phyloP scores from a whole-genome alignment of 2,113 vertebrate genomes.

The Dasyornis broadbenti region DNA sequence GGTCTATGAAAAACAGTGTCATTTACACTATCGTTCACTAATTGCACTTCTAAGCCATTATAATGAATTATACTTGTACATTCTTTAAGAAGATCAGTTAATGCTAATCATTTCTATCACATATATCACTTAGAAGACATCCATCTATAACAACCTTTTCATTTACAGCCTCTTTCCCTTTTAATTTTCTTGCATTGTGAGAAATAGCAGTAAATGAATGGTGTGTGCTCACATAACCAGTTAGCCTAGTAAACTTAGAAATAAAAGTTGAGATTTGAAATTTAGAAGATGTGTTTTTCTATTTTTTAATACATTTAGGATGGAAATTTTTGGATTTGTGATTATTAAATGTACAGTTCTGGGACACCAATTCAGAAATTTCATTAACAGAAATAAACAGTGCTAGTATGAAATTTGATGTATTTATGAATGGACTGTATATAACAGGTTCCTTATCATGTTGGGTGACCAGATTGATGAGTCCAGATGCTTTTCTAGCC shows the following conservation, averaged over 20 bases:
- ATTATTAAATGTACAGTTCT: not conserved
- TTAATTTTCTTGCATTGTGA: constrained; percentile 65
- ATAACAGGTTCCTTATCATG: not conserved
- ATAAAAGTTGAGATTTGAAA: not conserved
- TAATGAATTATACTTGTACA: constrained; percentile 77
- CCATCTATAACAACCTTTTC: constrained; percentile 64
- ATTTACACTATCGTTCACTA: constrained; percentile 78
- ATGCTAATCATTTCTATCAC: constrained; percentile 74
- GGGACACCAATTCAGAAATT: not conserved
- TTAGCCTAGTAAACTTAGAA: constrained; percentile 8
- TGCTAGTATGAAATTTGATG: not conserved
- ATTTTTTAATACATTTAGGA: not conserved
- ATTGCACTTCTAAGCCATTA: constrained; percentile 76
- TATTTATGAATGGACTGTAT: not conserved
- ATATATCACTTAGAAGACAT: constrained; percentile 75
- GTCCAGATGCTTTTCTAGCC: not conserved
- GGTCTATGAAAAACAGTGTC: constrained; percentile 75
- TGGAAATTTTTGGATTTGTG: not conserved
- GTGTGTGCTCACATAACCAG: not conserved
- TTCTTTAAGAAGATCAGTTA: constrained; percentile 77
- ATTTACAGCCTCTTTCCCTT: constrained; percentile 70
- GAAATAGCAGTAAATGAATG: constrained; percentile 42
- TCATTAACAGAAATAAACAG: not conserved
- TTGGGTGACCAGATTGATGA: not conserved
- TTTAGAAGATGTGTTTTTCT: not conserved